Evolutionary conservation across 2,888 invertebrate species (phyloP), one percentile per base, ranked within the genome.

Genomic region (Podotricha telesiphe): DNA sequence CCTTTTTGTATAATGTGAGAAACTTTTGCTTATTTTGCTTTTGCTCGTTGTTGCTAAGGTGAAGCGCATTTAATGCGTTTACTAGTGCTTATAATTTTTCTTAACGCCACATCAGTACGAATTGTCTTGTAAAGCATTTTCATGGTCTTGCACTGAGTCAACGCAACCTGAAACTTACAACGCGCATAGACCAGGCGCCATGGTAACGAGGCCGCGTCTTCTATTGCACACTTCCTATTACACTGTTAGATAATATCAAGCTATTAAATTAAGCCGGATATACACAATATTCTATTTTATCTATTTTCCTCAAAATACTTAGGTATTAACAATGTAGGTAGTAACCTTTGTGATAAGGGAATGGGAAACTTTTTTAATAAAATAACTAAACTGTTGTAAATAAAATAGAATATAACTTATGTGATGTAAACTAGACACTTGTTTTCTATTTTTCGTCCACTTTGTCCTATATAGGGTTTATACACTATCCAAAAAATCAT

Each of bases 191-290:
- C 65, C 69, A 70, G 78, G 81, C 83, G 85, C 85, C 87, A 84
- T 86, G 77, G 85, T 83, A 86, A 88, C 86, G 63, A 73, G 65
- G 42, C 65, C 69, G 47, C 65, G 70, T 68, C 69, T 86, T 81
- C 69, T 56, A 75, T 84, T 82, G 68, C 81, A 76, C 50, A 67
- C 74, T 78, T 80, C 78, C 75, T 79, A 78, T 78, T 72, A 75
- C 75, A 72, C 28, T 66, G 68, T 70, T 58, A 68, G 37, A 62
- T 66, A 62, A 59, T 55, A 53, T 51, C 13, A 50, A 15, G 11
- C 8, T 28, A 58, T 34, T 67, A 13, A 19, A 40, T 56, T 37
- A 65, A 47, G 15, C 66, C 37, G 34, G 61, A 61, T 61, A 28
- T 28, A 61, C 42, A 63, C 22, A 45, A 42, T 11, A 15, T 15